A percentile compares a stretch with the other conserved stretches of the same genome.
phyloP scores from a whole-genome alignment of 2,113 vertebrate species.

The Ptilonorhynchus violaceus region DNA sequence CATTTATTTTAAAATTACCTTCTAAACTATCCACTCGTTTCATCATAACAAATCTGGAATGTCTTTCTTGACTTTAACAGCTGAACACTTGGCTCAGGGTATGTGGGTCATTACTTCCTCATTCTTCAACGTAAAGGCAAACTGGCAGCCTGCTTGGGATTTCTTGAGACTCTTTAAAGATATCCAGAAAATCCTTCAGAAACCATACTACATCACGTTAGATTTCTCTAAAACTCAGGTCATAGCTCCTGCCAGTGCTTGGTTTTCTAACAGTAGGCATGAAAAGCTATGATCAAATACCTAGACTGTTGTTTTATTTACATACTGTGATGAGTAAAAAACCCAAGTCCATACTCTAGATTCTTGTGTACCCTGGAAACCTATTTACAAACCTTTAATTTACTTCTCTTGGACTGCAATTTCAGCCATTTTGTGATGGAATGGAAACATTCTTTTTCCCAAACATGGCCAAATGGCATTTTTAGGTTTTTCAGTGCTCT shows the following conservation, averaged over 20 bases:
- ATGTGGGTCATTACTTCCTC: background rate
- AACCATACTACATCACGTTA: background rate
- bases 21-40: background rate
- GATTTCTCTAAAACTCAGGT: background rate
- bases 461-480: background rate
- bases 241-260: background rate
- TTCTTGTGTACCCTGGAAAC: background rate
- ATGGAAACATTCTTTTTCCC: background rate
- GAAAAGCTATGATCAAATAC: background rate
- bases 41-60: background rate
- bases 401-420: background rate
- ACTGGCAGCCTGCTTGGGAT: background rate
- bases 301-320: background rate
- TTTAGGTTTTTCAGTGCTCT: background rate
- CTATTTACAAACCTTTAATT: background rate
- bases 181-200: background rate
- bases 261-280: background rate
- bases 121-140: background rate
- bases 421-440: background rate
- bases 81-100: background rate
- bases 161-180: background rate
- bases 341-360: background rate
- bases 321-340: background rate
- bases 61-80: background rate
- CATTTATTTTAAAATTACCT: background rate